A percentile compares a stretch with the other conserved stretches of the same genome.
These are phyloP conservation scores for Dromiciops gliroides DNA, from an alignment of 2,113 vertebrate species.

Conservation along the genomic window DNA sequence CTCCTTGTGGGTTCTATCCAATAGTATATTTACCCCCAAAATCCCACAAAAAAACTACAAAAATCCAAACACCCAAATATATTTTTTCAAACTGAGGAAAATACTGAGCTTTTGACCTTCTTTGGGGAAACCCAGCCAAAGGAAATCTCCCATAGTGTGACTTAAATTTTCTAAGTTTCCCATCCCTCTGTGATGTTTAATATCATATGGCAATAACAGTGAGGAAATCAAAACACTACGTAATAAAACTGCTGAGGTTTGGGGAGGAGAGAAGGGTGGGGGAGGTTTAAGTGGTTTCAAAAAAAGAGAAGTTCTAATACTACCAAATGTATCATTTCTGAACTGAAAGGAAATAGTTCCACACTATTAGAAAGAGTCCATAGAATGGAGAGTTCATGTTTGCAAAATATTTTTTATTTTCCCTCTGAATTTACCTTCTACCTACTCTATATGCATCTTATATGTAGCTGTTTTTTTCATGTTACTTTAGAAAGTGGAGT, in stretches of 20 bases:
- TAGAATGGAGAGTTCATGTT: background rate
- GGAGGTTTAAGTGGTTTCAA: slow-evolving; percentile 66
- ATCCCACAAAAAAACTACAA: background rate
- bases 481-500: too few relatives aligned
- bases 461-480: background rate
- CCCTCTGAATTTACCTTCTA: background rate
- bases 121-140: background rate
- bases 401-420: slow-evolving; percentile 44
- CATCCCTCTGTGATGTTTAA: background rate
- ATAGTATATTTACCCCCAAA: background rate
- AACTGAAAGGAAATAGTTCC: slow-evolving; percentile 43
- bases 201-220: background rate
- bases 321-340: slow-evolving; percentile 57
- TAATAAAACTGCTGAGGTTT: background rate
- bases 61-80: background rate
- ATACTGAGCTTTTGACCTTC: background rate
- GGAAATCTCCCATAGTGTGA: background rate
- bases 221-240: background rate
- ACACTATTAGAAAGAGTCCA: slow-evolving; percentile 13
- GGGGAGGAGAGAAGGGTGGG: slow-evolving; percentile 26
- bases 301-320: slow-evolving; percentile 70
- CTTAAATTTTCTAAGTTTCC: background rate
- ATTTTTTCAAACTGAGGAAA: background rate
- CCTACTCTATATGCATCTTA: background rate
- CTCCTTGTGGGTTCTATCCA: background rate